Conservation (phyloP, 1,140 invertebrate species). For the Cataglyphis hispanica region DNA sequence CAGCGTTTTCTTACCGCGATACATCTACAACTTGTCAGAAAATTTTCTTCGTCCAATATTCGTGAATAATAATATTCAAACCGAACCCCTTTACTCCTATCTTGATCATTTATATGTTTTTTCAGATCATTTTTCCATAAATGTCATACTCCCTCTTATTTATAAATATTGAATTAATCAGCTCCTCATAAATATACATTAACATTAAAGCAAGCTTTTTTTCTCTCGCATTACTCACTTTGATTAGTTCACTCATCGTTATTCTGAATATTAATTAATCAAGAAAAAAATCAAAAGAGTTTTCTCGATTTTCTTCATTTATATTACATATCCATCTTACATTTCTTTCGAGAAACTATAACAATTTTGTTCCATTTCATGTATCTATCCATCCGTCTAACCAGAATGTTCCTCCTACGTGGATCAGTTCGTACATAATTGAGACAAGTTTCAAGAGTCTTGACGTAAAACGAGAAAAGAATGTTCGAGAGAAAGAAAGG, state of each 20-base stretch:
- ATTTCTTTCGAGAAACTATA: slow-evolving; percentile 4
- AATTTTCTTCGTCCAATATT: not conserved
- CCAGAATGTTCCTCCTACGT: not conserved
- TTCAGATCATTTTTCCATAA: not conserved
- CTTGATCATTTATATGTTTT: not conserved
- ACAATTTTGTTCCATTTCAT: not conserved
- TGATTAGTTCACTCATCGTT: not conserved
- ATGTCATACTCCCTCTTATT: not conserved
- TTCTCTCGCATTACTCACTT: not conserved
- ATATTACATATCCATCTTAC: not conserved
- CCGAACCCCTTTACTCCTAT: too few species aligned
- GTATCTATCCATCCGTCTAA: not conserved
- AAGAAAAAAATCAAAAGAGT: not conserved
- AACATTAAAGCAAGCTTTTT: not conserved
- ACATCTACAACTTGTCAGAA: too few species aligned
- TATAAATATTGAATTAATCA: slow-evolving; percentile 3
- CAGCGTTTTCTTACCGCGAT: not conserved
- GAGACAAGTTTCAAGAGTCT: not conserved
- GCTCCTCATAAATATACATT: not conserved
- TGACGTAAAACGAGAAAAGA: not conserved
- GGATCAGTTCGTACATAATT: not conserved
- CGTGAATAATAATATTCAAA: too few species aligned
- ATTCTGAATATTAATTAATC: slow-evolving; percentile 25
- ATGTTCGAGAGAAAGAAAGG: not conserved
- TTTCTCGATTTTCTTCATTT: not conserved